phyloP scores from a whole-genome alignment of 2,888 invertebrate species.

The Athripsodes cinereus region DNA sequence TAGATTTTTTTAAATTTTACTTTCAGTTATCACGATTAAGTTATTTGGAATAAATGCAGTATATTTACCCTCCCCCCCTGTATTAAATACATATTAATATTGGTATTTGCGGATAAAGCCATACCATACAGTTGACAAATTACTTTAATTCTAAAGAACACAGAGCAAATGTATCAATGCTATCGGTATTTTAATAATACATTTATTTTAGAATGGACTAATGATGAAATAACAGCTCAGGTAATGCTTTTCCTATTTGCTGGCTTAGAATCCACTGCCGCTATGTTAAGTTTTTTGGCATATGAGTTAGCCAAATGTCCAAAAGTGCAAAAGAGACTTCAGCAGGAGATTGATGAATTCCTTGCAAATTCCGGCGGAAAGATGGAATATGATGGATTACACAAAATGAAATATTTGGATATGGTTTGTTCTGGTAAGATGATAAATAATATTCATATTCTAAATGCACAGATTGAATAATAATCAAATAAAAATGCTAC shows the following conservation, averaged over 20 bases:
- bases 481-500: no score
- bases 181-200: no score
- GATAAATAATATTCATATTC: no score
- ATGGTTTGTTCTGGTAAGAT: conserved; percentile 28
- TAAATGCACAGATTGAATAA: no score
- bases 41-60: no score
- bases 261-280: conserved; percentile 36
- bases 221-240: conserved; percentile 35
- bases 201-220: conserved; percentile 30
- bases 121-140: no score
- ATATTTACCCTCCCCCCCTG: neutral
- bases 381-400: conserved; percentile 29
- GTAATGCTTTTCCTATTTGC: conserved; percentile 37
- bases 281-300: conserved; percentile 30
- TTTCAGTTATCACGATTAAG: no score
- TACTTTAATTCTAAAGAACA: no score
- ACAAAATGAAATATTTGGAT: conserved; percentile 31
- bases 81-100: no score
- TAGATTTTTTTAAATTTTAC: no score
- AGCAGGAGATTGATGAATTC: conserved; percentile 30
- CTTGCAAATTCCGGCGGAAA: conserved; percentile 24
- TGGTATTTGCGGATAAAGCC: no score
- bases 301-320: conserved; percentile 29
- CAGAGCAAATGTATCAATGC: no score
- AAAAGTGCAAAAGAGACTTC: conserved; percentile 29